Base-by-base conservation (phyloP, 30 jellyfish, hydroid and myxozoan species). In the Chrysaora quinquecirrha region DNA sequence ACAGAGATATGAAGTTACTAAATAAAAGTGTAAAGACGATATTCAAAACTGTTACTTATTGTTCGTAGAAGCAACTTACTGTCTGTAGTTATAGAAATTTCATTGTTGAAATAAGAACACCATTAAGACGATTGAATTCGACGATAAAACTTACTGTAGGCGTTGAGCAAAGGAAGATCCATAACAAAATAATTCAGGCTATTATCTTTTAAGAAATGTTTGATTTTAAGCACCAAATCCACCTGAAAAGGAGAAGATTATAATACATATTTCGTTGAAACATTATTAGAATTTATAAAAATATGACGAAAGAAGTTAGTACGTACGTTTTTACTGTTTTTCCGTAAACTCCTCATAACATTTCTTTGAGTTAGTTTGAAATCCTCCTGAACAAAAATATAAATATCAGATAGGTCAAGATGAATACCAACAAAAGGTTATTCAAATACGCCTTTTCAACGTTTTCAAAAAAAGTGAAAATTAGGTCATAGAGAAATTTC, bases 101-200 rank as follows among this genome's bases (percentile, higher is more conserved):
- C n/a, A n/a, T n/a, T n/a, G n/a, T n/a, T n/a, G n/a, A n/a, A n/a
- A n/a, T n/a, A n/a, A n/a, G n/a, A n/a, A n/a, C n/a, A n/a, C n/a
- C n/a, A n/a, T n/a, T n/a, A n/a, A n/a, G n/a, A n/a, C n/a, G n/a
- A n/a, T n/a, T n/a, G n/a, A n/a, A n/a, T n/a, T n/a, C n/a, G n/a
- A n/a, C n/a, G n/a, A n/a, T n/a, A n/a, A n/a, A n/a, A n/a, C 90
- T 30, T 52, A 80, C 90, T 66, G 75, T 80, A 56, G 20, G 77
- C 49, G 29, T 65, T 66, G 31, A 80, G 67, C 35, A 80, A 14
- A 23, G 90, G 64, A 29, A 65, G 33, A 62, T 80, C 90, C 83
- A 67, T 67, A 22, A 80, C 38, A 67, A 67, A 80, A 56, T 80
- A 67, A 52, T 80, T 80, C 60, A 69, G 77, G 50, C 48, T 49